These are phyloP conservation scores for Pheosia gnoma DNA, from an alignment of 2,888 invertebrate species.

Conservation along the genomic window DNA sequence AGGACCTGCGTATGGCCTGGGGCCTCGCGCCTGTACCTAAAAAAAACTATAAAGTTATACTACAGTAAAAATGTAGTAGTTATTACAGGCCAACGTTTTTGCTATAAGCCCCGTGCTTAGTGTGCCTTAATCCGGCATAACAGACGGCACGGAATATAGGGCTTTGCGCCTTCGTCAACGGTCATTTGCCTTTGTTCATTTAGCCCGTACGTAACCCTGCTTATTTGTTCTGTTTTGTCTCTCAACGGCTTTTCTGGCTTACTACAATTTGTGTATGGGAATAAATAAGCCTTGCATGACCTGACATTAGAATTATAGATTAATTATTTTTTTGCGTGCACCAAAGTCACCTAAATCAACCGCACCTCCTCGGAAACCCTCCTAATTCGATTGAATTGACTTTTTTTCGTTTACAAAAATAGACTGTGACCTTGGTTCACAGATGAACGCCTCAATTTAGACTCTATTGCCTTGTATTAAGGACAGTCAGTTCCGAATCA, in stretches of 20 bases:
- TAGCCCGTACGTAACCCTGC: neutral
- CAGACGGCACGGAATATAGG: neutral
- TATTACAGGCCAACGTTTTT: too few species aligned
- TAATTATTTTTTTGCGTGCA: neutral
- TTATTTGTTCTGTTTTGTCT: neutral
- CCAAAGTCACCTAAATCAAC: neutral
- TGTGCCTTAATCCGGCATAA: too few species aligned
- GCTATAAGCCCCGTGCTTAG: too few species aligned
- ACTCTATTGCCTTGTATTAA: neutral
- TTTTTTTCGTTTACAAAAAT: conserved; percentile 9
- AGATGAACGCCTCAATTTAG: neutral
- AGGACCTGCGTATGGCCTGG: too few species aligned
- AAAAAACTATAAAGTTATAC: too few species aligned
- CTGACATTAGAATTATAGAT: too few species aligned
- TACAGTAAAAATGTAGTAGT: too few species aligned
- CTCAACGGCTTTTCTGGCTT: neutral
- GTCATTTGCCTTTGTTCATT: neutral
- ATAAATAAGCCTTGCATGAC: too few species aligned
- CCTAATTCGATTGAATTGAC: neutral
- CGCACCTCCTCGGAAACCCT: neutral
- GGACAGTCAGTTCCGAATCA: neutral
- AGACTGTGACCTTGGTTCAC: conserved; percentile 6
- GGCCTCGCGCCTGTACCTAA: too few species aligned
- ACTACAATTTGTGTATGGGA: neutral
- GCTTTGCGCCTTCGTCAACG: neutral